Base-by-base conservation (phyloP, 2,113 vertebrate species). In the Gnathonemus echidnorhynchus region DNA sequence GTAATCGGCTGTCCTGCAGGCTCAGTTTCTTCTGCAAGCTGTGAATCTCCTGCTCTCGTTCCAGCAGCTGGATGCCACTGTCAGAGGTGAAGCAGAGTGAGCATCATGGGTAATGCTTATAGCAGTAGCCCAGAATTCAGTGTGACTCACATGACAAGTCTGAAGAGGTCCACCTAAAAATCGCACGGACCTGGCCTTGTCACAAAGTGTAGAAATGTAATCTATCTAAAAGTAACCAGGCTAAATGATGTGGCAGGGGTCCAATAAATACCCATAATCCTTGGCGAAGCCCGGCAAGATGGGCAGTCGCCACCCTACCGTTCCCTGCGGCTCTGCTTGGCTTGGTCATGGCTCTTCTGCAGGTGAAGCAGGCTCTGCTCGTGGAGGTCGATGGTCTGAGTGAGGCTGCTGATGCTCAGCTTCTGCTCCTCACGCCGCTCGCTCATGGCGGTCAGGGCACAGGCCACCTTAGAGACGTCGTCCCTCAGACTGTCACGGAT, bases 11-110 rank as follows among this genome's bases (percentile, higher is more conserved):
- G 91, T 97, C 97, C 91, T 97, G 97, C 62, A 93, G 91, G 87
- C 97, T 97, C 89, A 97, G 90, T 94, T 97, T 98, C 91, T 97
- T 96, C 58, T 96, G 94, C 92, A 97, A 96, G 93, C 95, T 93
- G 66, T 96, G 95, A 19, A 98, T 89, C 94, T 98, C 97, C 91
- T 98, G 96, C 91, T 99, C 97, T 24, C 97, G 94, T 88, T 98
- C 95, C 92, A 97, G 95, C 90, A 99, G 96, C 90, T 97, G 96
- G 89, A 97, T 94, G 2, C 95, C 96, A 35, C 98, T 99, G 90
- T 1, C 90, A 93, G 24, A 91, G 93, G 56, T 15, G 88, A 86
- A 27, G n/a, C 46, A 52, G 46, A 7, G 48, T 50, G 45, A 50
- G 85, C 46, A n/a, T 86, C 39, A 48, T 50, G 19, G 7, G n/a